Percentiles rank a stretch among this genome's conserved stretches.
Conservation (phyloP, 2,113 vertebrate genomes). For the Dipodomys stephensi region DNA sequence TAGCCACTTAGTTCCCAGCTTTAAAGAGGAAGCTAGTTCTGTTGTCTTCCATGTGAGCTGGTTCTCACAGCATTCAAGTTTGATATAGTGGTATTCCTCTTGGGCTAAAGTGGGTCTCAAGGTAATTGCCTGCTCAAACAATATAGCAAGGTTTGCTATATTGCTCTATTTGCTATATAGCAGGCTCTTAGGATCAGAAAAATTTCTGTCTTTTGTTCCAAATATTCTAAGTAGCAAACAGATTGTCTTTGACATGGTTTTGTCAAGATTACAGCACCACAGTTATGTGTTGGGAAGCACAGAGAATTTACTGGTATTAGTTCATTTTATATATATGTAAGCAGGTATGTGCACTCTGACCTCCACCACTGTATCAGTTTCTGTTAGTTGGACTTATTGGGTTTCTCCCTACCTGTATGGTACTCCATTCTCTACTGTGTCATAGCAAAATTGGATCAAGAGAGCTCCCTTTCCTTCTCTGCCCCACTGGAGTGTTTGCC, state of each 20-base stretch:
- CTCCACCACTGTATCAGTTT: not conserved
- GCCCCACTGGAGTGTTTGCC: not conserved
- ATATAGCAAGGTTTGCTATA: not conserved
- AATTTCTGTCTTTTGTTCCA: not conserved
- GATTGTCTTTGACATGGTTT: not conserved
- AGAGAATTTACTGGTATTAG: not conserved
- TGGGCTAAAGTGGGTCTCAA: not conserved
- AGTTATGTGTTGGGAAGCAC: not conserved
- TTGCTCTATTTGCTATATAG: not conserved
- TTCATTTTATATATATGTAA: no score
- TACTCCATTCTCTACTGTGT: not conserved
- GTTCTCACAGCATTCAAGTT: not conserved
- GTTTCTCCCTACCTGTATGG: not conserved
- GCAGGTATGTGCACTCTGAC: not conserved
- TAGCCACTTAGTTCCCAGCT: not conserved
- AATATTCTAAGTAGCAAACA: not conserved
- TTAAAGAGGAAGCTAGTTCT: not conserved
- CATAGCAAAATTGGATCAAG: fast-evolving
- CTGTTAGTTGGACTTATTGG: not conserved
- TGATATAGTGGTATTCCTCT: not conserved
- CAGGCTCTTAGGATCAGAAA: not conserved
- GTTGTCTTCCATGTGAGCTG: not conserved
- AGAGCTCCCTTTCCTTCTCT: not conserved
- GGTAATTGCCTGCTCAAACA: not conserved
- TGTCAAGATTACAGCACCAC: not conserved